Evolutionary conservation across 35 echinoderm and acorn worm species (phyloP).

Genomic region (Heliocidaris tuberculata): DNA sequence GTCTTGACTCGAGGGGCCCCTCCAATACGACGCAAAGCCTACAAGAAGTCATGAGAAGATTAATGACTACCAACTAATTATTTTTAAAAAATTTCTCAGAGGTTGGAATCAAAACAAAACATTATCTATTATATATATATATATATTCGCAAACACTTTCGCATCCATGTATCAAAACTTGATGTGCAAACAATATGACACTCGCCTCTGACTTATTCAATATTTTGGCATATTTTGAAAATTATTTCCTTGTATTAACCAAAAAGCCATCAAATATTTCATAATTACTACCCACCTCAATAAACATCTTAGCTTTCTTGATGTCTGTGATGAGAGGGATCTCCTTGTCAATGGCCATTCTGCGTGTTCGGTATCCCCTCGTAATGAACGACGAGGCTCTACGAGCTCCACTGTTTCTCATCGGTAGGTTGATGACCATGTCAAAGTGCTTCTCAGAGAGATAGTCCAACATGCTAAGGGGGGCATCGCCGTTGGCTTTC

Average conservation of each 20-base stretch:
- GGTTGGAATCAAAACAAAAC: too few species aligned
- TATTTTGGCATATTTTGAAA: too few species aligned
- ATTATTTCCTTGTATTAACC: too few species aligned
- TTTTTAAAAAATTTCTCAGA: too few species aligned
- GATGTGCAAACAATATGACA: too few species aligned
- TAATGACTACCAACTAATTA: too few species aligned
- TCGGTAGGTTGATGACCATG: constrained; percentile 95
- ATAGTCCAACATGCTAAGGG: constrained; percentile 77
- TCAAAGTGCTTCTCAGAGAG: constrained; percentile 94
- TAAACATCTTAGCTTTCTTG: constrained; percentile 95
- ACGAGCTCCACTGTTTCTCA: constrained; percentile 83
- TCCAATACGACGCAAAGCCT: constrained; percentile 92
- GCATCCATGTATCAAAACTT: too few species aligned
- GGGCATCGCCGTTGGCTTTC: constrained; percentile 27
- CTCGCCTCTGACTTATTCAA: too few species aligned
- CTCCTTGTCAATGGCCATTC: constrained; percentile 96
- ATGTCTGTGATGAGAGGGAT: constrained; percentile 97
- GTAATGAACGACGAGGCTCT: constrained; percentile 94
- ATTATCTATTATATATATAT: too few species aligned
- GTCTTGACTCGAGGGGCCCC: constrained; percentile 81
- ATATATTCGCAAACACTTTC: too few species aligned
- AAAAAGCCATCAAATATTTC: too few species aligned
- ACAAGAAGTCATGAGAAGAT: not conserved
- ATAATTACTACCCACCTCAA: constrained; percentile 64
- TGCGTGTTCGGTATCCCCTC: constrained; percentile 81